A percentile compares a stretch with the other conserved stretches of the same genome.
Evolutionary conservation across 2,797 vertebrate genomes (phyloP).

Genomic region (Darevskia mixta): DNA sequence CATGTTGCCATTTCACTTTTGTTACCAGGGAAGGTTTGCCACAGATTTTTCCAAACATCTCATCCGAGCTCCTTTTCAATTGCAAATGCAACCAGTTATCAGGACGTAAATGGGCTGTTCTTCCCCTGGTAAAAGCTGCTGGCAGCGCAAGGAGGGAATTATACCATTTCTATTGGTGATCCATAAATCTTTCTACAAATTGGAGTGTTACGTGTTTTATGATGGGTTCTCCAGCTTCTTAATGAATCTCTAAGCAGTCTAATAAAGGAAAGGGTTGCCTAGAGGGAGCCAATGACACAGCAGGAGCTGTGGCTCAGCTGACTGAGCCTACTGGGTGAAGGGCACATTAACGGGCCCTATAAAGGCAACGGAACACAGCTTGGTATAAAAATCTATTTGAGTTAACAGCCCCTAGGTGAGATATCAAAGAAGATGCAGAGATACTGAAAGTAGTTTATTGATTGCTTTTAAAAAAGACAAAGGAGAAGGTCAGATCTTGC

Average conservation of each 20-base stretch:
- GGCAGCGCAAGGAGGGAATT: neutral
- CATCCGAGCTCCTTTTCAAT: neutral
- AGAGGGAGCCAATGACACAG: constrained; percentile 27
- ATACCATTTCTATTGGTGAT: constrained; percentile 41
- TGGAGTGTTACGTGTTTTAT: neutral
- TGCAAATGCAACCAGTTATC: neutral
- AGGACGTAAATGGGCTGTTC: neutral
- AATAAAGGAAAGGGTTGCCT: constrained; percentile 30
- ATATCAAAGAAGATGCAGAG: constrained; percentile 60
- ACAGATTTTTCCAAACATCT: constrained; percentile 6
- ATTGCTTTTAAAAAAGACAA: constrained; percentile 40
- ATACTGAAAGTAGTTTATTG: constrained; percentile 36
- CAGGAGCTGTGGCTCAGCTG: constrained; percentile 32
- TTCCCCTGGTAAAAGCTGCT: neutral
- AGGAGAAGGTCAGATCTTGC: constrained; percentile 10
- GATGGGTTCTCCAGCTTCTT: constrained; percentile 29
- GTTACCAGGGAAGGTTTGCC: neutral
- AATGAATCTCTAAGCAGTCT: constrained; percentile 29
- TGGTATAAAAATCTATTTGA: constrained; percentile 54
- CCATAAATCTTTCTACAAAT: neutral
- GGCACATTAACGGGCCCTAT: constrained; percentile 48
- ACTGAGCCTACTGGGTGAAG: constrained; percentile 37
- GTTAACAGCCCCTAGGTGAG: constrained; percentile 61
- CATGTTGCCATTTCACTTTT: constrained; percentile 8
- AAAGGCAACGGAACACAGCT: constrained; percentile 53